Percentiles rank a stretch among this genome's conserved stretches.
phyloP scores from a whole-genome alignment of 30 jellyfish, hydroid and myxozoan species.

The Turritopsis dohrnii region DNA sequence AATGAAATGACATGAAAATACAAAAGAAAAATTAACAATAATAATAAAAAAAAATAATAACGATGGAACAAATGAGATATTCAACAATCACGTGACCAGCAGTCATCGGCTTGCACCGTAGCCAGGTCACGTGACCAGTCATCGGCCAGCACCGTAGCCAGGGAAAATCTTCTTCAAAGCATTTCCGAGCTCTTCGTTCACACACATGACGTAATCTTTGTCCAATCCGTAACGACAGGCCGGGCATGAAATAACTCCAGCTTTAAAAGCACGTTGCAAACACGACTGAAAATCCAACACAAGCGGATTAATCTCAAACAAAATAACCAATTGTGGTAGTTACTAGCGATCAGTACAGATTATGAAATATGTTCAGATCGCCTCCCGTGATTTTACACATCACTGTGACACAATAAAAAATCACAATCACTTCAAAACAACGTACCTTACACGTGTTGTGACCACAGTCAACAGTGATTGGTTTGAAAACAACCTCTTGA shows the following conservation, averaged over 20 bases:
- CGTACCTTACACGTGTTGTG: conserved; percentile 85
- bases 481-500: conserved; percentile 83
- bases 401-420: neutral
- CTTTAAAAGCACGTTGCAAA: conserved; percentile 63
- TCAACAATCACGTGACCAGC: neutral
- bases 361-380: too few relatives aligned
- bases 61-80: neutral
- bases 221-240: conserved; percentile 52
- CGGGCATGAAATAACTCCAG: conserved; percentile 61
- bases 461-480: conserved; percentile 72
- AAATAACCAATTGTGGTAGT: too few relatives aligned
- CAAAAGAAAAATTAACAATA: neutral
- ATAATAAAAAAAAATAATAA: too few relatives aligned
- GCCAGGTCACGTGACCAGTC: conserved; percentile 41
- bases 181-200: conserved; percentile 39
- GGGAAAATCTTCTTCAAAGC: conserved; percentile 55
- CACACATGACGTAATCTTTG: conserved; percentile 23
- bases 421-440: neutral
- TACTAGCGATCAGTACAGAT: too few relatives aligned
- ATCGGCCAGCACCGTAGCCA: conserved; percentile 56
- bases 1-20: neutral
- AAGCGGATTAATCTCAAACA: too few relatives aligned
- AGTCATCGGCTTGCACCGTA: conserved; percentile 37
- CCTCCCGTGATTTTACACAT: neutral
- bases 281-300: conserved; percentile 41